Percentiles rank a stretch among this genome's conserved stretches.
Conservation (phyloP, 2,888 invertebrate species). For the Chloromyia formosa region DNA sequence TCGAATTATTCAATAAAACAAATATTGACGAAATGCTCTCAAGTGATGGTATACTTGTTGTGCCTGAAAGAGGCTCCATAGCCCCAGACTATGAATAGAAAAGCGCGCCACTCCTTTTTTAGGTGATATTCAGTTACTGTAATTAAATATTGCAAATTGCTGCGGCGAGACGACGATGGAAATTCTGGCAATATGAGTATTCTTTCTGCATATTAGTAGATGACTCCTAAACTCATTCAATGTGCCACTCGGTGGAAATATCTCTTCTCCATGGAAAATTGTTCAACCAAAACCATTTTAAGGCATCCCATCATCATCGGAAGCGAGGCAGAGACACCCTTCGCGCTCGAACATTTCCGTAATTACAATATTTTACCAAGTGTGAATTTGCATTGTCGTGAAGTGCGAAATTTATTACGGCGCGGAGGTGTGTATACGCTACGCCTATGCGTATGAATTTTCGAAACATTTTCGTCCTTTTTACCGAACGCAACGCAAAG, state of each 20-base stretch:
- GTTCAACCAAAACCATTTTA: slow-evolving; percentile 14
- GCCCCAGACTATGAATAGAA: not conserved
- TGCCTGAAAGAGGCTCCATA: slow-evolving; percentile 1
- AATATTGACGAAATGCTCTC: slow-evolving; percentile 16
- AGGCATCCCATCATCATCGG: not conserved
- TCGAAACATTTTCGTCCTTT: slow-evolving; percentile 17
- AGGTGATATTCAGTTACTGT: too few relatives aligned
- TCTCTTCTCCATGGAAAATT: slow-evolving; percentile 6
- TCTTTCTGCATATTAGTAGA: not conserved
- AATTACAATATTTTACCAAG: slow-evolving; percentile 40
- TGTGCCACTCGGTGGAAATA: too few relatives aligned
- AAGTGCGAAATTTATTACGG: slow-evolving; percentile 35
- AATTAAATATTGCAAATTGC: slow-evolving; percentile 21
- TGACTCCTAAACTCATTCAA: not conserved
- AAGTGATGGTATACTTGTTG: slow-evolving; percentile 11
- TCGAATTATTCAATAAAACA: slow-evolving; percentile 27
- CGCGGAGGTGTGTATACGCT: not conserved
- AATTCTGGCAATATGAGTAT: not conserved
- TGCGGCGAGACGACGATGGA: not conserved
- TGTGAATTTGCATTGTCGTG: slow-evolving; percentile 38
- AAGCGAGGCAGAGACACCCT: not conserved
- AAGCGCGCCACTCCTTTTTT: not conserved
- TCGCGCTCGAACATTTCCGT: slow-evolving; percentile 24
- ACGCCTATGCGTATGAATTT: slow-evolving; percentile 28
- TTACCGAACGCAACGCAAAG: not conserved